Evolutionary conservation across 1,140 invertebrate species (phyloP).

Genomic region (Macrosteles quadrilineatus): DNA sequence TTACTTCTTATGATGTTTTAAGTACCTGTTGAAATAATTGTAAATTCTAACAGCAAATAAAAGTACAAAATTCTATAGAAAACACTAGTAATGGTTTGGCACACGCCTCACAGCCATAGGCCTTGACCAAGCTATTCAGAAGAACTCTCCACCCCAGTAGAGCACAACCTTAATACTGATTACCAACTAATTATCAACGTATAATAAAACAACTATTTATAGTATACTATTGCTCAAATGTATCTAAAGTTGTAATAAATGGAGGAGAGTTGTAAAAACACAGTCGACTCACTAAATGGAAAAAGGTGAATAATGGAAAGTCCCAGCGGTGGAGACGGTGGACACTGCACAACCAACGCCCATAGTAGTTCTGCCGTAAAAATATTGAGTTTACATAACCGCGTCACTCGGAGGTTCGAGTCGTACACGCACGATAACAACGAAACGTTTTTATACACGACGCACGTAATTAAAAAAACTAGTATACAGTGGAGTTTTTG

Average conservation of each 20-base stretch:
- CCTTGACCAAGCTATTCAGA: neutral
- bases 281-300: slow-evolving; percentile 14
- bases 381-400: slow-evolving; percentile 20
- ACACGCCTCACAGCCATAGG: too few relatives aligned
- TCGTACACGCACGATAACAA: slow-evolving; percentile 5
- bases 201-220: slow-evolving; percentile 25
- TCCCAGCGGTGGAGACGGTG: too few relatives aligned
- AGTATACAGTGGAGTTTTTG: slow-evolving; percentile 35
- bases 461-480: slow-evolving; percentile 12
- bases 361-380: neutral
- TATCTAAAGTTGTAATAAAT: slow-evolving; percentile 24
- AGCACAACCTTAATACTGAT: neutral
- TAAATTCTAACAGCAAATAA: too few relatives aligned
- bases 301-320: neutral
- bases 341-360: too few relatives aligned
- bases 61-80: too few relatives aligned
- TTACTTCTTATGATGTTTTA: too few relatives aligned
- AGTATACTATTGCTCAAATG: slow-evolving; percentile 24
- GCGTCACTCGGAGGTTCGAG: neutral
- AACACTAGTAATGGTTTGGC: too few relatives aligned
- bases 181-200: slow-evolving; percentile 23
- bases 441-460: slow-evolving; percentile 18
- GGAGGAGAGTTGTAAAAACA: slow-evolving; percentile 23
- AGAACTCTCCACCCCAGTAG: neutral
- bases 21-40: too few relatives aligned